Evolutionary conservation across 2,888 invertebrate genomes (phyloP), one percentile per base, ranked within the genome.

Genomic region (Leptothorax acervorum): DNA sequence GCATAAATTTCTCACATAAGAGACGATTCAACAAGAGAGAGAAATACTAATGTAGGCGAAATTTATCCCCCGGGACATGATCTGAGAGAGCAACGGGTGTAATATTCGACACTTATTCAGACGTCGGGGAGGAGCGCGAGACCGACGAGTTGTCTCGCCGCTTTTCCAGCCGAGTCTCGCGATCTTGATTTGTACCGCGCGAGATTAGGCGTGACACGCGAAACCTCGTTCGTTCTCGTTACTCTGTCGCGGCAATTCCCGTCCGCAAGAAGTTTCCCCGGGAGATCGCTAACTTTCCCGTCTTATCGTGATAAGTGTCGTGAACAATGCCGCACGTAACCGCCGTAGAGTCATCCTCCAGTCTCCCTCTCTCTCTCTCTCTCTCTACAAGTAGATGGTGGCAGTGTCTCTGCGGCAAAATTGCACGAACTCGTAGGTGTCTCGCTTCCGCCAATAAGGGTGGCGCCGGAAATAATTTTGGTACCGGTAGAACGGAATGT

Each of bases 381-480:
- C 51, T 84, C 55, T 83, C 35, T 70, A n/a, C 9, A 4, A 5
- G 51, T 39, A 15, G 31, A 4, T 18, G 3, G 48, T 12, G 18
- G n/a, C 57, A 5, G 55, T 28, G 48, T 74, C 42, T 35, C 53
- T 42, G 15, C 62, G 62, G 68, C 42, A 71, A 62, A 57, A 73
- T 48, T 70, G 35, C 83, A 66, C 71, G 62, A 86, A 68, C 84
- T 8, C 8, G 42, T 79, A 84, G 73, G 68, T 83, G 74, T 78
- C 85, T 85, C 75, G 73, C 57, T 90, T 79, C 62, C 82, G 73
- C 87, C 88, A 83, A 86, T 87, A 84, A 86, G 82, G 81, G 53
- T 57, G 86, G 90, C 68, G 88, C 83, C 88, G 91, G 92, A 92
- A 92, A 92, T 92, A 91, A 93, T 92, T 93, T 92, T 87, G 88